Conservation (phyloP, 2,797 vertebrate species). For the Manis pentadactyla region DNA sequence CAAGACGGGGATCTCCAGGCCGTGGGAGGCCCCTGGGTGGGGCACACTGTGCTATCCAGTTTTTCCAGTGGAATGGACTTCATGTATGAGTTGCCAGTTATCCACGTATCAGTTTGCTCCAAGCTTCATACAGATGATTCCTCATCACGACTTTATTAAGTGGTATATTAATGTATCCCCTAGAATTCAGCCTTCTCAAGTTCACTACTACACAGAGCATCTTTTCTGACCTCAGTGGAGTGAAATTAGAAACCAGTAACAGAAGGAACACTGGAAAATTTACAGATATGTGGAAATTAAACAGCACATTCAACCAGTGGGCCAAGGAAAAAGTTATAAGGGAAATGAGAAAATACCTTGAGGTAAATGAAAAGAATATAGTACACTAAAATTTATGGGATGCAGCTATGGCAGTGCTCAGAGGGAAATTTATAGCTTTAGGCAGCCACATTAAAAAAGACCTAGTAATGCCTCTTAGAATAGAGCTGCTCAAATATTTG, state of each 20-base stretch:
- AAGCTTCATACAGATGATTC: not conserved
- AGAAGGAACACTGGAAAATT: not conserved
- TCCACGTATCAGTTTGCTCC: not conserved
- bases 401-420: not conserved
- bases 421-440: not conserved
- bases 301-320: not conserved
- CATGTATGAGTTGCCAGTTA: not conserved
- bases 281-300: not conserved
- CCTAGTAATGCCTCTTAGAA: not conserved
- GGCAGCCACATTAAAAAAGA: not conserved
- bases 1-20: not conserved
- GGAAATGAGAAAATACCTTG: not conserved
- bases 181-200: not conserved
- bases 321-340: not conserved
- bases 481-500: not conserved
- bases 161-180: rapidly evolving
- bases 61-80: not conserved
- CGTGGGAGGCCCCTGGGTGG: not conserved
- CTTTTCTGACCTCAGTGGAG: not conserved
- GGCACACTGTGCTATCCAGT: not conserved
- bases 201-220: rapidly evolving
- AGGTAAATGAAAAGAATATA: not conserved
- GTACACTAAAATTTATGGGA: too few species aligned
- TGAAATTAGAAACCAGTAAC: not conserved
- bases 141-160: not conserved